These are phyloP conservation scores for Drosophila mimetica DNA, from an alignment of 2,888 invertebrate species.

Conservation along the genomic window DNA sequence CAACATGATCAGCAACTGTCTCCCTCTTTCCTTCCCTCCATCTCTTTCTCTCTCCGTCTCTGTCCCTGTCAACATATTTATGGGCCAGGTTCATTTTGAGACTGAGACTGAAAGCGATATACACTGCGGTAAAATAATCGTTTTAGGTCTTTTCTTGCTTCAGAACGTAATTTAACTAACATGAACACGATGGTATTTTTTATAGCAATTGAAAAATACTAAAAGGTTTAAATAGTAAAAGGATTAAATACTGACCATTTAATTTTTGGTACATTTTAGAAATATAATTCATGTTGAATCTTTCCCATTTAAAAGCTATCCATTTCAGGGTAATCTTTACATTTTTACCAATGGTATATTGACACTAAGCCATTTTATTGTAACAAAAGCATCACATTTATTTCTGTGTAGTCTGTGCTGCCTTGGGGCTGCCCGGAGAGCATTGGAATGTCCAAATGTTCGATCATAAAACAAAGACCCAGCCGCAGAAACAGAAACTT, in stretches of 20 bases:
- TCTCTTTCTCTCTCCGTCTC: conserved; percentile 24
- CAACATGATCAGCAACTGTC: conserved; percentile 78
- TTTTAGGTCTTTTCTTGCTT: neutral
- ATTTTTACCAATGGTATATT: too few species aligned
- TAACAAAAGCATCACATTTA: neutral
- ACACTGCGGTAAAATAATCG: neutral
- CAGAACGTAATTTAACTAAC: too few species aligned
- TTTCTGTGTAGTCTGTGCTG: conserved; percentile 7
- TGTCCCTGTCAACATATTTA: conserved; percentile 40
- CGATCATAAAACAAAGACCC: conserved; percentile 39
- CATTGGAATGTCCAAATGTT: conserved; percentile 65
- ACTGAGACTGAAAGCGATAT: conserved; percentile 3
- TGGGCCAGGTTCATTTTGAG: conserved; percentile 33
- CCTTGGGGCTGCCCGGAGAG: conserved; percentile 55
- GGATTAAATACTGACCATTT: too few species aligned
- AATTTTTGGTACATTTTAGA: too few species aligned
- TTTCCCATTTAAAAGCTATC: neutral
- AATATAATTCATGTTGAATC: neutral
- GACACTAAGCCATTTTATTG: neutral
- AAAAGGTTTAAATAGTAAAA: too few species aligned
- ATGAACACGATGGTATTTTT: too few species aligned
- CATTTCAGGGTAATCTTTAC: too few species aligned
- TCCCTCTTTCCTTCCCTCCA: conserved; percentile 2
- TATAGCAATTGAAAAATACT: too few species aligned
- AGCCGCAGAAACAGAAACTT: conserved; percentile 18